phyloP scores from a whole-genome alignment of 2,888 invertebrate genomes.

The Hirudinaria manillensis region DNA sequence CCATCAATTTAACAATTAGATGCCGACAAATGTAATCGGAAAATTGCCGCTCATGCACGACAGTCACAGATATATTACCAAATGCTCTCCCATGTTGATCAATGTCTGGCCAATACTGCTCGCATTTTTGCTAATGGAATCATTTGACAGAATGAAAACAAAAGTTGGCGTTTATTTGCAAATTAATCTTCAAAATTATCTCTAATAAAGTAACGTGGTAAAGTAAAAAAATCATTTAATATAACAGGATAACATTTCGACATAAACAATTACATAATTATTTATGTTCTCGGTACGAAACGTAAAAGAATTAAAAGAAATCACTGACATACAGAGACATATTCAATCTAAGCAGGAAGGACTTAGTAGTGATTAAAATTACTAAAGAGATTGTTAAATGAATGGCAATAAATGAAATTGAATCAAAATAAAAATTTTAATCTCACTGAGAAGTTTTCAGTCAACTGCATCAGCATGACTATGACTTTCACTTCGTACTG shows the following conservation, averaged over 20 bases:
- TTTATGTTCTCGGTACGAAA: neutral
- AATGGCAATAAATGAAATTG: too few relatives aligned
- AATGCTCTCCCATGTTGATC: neutral
- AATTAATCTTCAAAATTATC: too few relatives aligned
- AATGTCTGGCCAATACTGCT: neutral
- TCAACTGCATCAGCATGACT: neutral
- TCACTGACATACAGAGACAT: too few relatives aligned
- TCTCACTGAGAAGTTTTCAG: neutral
- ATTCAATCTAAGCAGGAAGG: too few relatives aligned
- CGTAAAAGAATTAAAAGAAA: too few relatives aligned
- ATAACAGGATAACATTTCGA: too few relatives aligned
- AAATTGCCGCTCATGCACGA: neutral
- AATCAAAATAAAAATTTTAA: neutral
- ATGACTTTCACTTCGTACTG: neutral
- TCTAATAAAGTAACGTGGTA: too few relatives aligned
- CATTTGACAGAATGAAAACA: too few relatives aligned
- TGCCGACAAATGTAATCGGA: neutral
- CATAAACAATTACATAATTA: neutral
- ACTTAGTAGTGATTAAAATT: too few relatives aligned
- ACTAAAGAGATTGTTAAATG: too few relatives aligned
- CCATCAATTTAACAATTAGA: neutral
- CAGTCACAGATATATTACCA: neutral
- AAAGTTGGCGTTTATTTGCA: too few relatives aligned
- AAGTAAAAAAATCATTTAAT: too few relatives aligned
- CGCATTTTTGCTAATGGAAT: slow-evolving; percentile 4